Conservation (phyloP, 2,113 vertebrate genomes). For the Phocoena sinus region DNA sequence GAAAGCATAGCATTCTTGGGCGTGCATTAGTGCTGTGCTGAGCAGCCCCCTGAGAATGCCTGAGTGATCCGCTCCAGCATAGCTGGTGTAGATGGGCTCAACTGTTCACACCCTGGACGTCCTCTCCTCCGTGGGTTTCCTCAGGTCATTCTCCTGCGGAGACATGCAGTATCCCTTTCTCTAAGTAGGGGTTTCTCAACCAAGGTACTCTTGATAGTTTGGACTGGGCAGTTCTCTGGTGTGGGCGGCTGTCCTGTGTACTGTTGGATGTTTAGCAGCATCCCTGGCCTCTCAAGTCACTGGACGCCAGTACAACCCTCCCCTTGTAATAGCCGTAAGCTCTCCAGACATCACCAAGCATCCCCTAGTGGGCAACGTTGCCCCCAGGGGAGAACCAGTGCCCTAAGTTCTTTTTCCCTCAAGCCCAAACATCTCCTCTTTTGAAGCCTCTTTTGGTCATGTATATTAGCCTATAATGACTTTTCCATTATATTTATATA, state of each 20-base stretch:
- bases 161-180: background rate
- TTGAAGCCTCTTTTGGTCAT: background rate
- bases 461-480: background rate
- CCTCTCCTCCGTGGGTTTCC: background rate
- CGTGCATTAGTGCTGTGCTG: background rate
- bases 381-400: background rate
- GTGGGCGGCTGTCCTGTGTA: background rate
- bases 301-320: too few relatives aligned
- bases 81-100: fast-evolving
- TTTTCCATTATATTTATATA: background rate
- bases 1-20: conserved; percentile 32
- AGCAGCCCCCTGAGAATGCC: background rate
- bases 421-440: background rate
- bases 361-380: background rate
- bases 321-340: background rate
- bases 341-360: background rate
- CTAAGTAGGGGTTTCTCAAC: background rate
- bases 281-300: background rate
- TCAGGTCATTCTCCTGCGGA: background rate
- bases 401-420: background rate
- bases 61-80: background rate
- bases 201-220: fast-evolving
- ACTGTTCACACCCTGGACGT: background rate
- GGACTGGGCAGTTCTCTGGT: background rate
- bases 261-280: background rate